phyloP scores from a whole-genome alignment of 2,113 vertebrate genomes.

The Macroglossus sobrinus region DNA sequence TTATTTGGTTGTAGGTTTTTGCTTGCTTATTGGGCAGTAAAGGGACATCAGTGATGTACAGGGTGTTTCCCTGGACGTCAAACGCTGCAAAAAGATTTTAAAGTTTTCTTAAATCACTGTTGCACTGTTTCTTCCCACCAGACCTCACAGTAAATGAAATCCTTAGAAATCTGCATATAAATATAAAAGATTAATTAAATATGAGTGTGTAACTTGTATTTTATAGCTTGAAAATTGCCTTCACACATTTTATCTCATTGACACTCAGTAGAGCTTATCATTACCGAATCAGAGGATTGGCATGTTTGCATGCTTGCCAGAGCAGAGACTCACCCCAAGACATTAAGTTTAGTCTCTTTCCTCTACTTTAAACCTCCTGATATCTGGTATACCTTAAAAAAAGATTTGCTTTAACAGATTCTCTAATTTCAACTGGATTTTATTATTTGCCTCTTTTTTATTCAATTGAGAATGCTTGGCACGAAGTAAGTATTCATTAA shows the following conservation, averaged over 20 bases:
- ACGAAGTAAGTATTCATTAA: conserved; percentile 21
- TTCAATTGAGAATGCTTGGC: background rate
- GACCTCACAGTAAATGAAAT: background rate
- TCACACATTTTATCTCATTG: background rate
- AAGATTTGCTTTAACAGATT: background rate
- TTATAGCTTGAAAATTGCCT: background rate
- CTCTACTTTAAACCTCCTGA: background rate
- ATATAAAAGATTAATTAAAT: background rate
- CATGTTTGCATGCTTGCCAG: background rate
- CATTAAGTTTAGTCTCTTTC: background rate
- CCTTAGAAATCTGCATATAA: background rate
- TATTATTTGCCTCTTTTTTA: background rate
- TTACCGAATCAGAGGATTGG: background rate
- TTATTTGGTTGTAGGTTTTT: background rate
- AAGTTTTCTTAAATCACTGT: background rate
- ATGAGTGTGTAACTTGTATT: background rate
- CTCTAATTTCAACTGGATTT: conserved; percentile 4
- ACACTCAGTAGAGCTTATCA: background rate
- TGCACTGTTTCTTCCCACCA: background rate
- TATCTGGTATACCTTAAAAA: background rate
- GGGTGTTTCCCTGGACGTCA: background rate
- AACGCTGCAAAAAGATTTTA: background rate
- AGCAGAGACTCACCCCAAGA: background rate
- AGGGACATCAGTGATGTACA: background rate
- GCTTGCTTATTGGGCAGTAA: background rate